Evolutionary conservation across 2,797 vertebrate genomes (phyloP), one percentile per base, ranked within the genome.

Genomic region (Lagorchestes hirsutus): DNA sequence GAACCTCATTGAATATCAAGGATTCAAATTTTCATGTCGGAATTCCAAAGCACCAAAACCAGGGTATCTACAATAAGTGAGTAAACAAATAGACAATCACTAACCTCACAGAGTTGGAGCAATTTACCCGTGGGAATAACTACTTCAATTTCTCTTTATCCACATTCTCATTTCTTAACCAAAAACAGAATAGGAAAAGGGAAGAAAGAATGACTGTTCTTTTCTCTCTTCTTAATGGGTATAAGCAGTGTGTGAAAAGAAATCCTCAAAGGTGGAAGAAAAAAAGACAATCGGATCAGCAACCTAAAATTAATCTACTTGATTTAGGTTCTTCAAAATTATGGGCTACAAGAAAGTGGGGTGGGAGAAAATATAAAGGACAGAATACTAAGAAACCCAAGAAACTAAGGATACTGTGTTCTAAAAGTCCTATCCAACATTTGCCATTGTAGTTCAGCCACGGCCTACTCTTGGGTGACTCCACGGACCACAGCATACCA

Each of bases 221-320:
- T 16, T 50, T 93, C 67, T 91, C 92, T 40, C 91, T 40, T 74
- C 57, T 28, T 56, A 58, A 34, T 74, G 94, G 55, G 9, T n/a
- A 82, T 74, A 74, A n/a, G 62, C 34, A n/a, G 14, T 18, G 34
- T 27, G 55, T 91, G 54, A 90, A 13, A 91, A 92, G 62, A 9
- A 29, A 27, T 27, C 74, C 59, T 40, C 62, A 55, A 74, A 74
- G 18, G 6, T 74, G 5, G n/a, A 24, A 90, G 90, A 94, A 67
- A 52, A 52, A 55, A 94, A 96, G 57, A 92, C 8, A 90, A n/a
- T 3, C 8, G 54, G 5, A 91, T n/a, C 12, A 67, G 34, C 55
- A 62, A 92, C 6, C 11, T 29, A 95, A 74, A n/a, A 93, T 58
- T 40, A 74, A 40, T 40, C 67, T 90, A 82, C 93, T 93, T 40